Evolutionary conservation across 2,888 invertebrate genomes (phyloP), one percentile per base, ranked within the genome.

Genomic region (Ctenicera cuprea): DNA sequence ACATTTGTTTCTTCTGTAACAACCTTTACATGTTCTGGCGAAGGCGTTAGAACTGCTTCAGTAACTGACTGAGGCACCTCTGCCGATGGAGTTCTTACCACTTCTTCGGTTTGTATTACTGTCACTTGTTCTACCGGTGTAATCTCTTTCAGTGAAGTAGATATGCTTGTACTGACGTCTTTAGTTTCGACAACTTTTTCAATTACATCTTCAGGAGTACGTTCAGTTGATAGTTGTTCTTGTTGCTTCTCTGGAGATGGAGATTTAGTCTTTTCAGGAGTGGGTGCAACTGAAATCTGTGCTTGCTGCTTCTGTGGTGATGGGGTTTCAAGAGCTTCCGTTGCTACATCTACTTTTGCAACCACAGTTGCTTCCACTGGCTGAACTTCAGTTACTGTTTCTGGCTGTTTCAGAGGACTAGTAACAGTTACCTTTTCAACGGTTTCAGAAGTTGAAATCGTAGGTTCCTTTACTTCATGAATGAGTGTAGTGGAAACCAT

Each of bases 101-200:
- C 14, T 8, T 43, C 41, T 54, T 66, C 20, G 38, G 50, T 61
- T 45, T 14, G 37, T 37, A 22, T 16, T 12, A 61, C 33, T 43
- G 18, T 38, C 26, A 48, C 26, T 22, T 59, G 14, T 16, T 45
- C 50, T 9, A 61, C 4, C 1, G 54, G 8, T 26, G 30, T n/a
- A n/a, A 54, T n/a, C 57, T 57, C 50, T 57, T 66, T 59, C 14
- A 66, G 16, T n/a, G 66, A 72, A 33, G 18, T 38, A 30, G 71
- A 50, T 20, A 72, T 61, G 50, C 59, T 59, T 12, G 66, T 66
- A 30, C 43, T 59, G 18, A 33, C 59, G 8, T 68, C 68, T 37
- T 59, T 68, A n/a, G 61, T 45, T 67, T 38, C 45, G 0, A 22
- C n/a, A 12, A 20, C 16, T 12, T 20, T 50, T 16, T 54, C 54